phyloP scores from a whole-genome alignment of 2,888 invertebrate genomes.

The Chaitophorus viminalis region DNA sequence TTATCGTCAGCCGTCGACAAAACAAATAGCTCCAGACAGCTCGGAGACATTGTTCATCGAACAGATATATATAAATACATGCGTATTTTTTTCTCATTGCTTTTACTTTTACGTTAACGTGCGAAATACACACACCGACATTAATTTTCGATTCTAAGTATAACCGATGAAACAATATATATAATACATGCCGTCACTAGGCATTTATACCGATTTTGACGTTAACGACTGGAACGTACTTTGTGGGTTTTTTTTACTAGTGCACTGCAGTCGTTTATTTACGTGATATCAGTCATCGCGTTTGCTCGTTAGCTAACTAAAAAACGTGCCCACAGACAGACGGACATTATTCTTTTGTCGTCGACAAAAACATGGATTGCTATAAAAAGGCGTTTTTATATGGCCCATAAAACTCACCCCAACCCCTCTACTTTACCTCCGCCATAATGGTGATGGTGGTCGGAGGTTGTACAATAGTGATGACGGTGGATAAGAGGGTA shows the following conservation, averaged over 20 bases:
- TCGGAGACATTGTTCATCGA: slow-evolving; percentile 47
- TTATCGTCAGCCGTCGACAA: slow-evolving; percentile 48
- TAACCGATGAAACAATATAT: slow-evolving; percentile 24
- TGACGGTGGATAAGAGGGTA: not conserved
- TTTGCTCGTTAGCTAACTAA: slow-evolving; percentile 50
- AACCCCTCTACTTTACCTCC: too few species aligned
- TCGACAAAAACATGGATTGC: slow-evolving; percentile 44
- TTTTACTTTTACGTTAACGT: not conserved
- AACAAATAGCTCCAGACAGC: slow-evolving; percentile 58
- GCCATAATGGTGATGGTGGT: not conserved
- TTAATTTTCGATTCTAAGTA: slow-evolving; percentile 8
- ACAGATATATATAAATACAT: slow-evolving; percentile 16
- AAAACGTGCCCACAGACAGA: slow-evolving; percentile 33
- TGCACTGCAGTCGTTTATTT: slow-evolving; percentile 33
- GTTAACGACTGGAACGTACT: slow-evolving; percentile 50
- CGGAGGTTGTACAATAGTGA: not conserved
- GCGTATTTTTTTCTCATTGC: not conserved
- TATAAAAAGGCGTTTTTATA: slow-evolving; percentile 44
- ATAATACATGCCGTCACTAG: not conserved
- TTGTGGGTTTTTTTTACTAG: not conserved
- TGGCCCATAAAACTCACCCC: slow-evolving; percentile 27
- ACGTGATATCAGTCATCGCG: slow-evolving; percentile 57
- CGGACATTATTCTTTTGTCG: slow-evolving; percentile 53
- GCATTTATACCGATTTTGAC: slow-evolving; percentile 41
- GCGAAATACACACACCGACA: slow-evolving; percentile 4